Evolutionary conservation across 2,888 invertebrate genomes (phyloP).

Genomic region (Anorthoa munda): DNA sequence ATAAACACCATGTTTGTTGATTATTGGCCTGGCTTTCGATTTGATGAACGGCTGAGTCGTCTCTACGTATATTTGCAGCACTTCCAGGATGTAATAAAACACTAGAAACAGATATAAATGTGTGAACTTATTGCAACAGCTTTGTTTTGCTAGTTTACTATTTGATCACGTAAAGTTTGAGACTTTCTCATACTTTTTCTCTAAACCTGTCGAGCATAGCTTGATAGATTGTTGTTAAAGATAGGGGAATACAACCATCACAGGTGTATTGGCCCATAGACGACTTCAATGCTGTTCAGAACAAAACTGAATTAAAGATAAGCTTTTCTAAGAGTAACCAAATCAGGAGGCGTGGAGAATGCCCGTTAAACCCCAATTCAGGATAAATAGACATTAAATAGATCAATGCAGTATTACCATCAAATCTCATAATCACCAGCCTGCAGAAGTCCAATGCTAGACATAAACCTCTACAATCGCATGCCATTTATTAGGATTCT

Average conservation of each 20-base stretch:
- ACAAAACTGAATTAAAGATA: background rate
- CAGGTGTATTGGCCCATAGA: no score
- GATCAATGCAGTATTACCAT: no score
- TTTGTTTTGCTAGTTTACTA: conserved; percentile 28
- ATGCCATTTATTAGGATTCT: no score
- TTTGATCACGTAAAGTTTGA: conserved; percentile 34
- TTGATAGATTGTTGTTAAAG: background rate
- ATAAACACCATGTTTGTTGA: conserved; percentile 58
- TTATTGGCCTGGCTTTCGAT: conserved; percentile 38
- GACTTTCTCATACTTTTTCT: conserved; percentile 57
- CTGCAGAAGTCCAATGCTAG: no score
- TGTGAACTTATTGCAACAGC: conserved; percentile 48
- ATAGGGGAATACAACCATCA: background rate
- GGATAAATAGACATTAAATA: no score
- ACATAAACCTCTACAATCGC: no score
- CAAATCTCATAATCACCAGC: no score
- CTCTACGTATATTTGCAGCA: conserved; percentile 23
- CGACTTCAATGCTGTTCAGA: background rate
- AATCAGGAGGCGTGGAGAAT: no score
- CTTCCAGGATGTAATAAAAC: conserved; percentile 57
- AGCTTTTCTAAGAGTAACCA: no score
- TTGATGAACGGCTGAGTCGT: conserved; percentile 45
- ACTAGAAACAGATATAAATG: conserved; percentile 49
- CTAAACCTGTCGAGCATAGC: conserved; percentile 4
- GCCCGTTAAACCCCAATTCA: no score